Base-by-base conservation (phyloP, 2,888 invertebrate species). In the Adelphocoris suturalis region DNA sequence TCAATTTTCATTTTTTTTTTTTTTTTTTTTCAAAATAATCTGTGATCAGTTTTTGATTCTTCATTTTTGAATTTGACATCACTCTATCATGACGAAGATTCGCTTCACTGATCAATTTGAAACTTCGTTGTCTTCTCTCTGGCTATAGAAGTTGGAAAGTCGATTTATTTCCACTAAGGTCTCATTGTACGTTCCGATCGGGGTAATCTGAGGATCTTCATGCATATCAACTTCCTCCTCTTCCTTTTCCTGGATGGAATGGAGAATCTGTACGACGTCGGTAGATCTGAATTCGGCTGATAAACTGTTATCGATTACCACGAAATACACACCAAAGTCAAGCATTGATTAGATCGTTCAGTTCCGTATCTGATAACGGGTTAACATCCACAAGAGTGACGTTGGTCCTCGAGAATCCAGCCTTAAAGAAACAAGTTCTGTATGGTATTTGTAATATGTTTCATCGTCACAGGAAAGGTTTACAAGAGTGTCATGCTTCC, bases 141-240 rank as follows among this genome's bases (percentile, higher is more conserved):
- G 57, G 57, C 57, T 1, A 19, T 57, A 57, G 57, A 57, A 57
- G 57, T 57, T 57, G 57, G 57, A 57, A 57, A 57, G 57, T 9
- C 9, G 57, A 57, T 75, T 75, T 19, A 75, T 3, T 75, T 75
- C 75, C 75, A n/a, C 75, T 11, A 75, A 11, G 1, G 75, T 19
- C 23, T 9, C 75, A 16, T 3, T 75, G 75, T 75, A 2, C 75
- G 4, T 3, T 75, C 1, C 19, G 13, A 75, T 75, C 19, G 7
- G 68, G 68, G 68, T 68, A 68, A 68, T 75, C 28, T 75, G 16
- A n/a, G 7, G 28, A 28, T 9, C 16, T 75, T 75, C 19, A 19
- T 68, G 68, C n/a, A 9, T 23, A 19, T 75, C 75, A 19, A 9
- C 68, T n/a, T 23, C 7, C 28, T 75, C 75, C 19, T 75, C 75